A percentile compares a stretch with the other conserved stretches of the same genome.
Conservation (phyloP, 2,888 invertebrate genomes). For the Villa cingulata region DNA sequence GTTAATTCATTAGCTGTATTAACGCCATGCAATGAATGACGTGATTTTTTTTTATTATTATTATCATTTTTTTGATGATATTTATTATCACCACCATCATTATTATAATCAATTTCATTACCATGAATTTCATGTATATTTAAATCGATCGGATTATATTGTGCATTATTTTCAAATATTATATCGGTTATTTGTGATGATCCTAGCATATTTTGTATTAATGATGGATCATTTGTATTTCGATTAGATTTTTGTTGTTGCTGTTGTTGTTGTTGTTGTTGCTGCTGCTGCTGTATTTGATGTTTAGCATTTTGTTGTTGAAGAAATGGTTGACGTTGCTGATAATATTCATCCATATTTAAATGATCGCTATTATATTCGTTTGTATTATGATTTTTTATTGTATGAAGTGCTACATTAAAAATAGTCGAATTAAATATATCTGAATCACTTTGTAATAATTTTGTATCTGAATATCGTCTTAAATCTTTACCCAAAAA, state of each 20-base stretch:
- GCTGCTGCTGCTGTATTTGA: background rate
- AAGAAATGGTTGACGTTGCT: background rate
- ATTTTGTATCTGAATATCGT: conserved; percentile 36
- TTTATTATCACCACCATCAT: conserved; percentile 22
- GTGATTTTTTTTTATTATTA: conserved; percentile 5
- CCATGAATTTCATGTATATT: conserved; percentile 38
- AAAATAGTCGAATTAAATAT: conserved; percentile 22
- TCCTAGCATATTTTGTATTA: conserved; percentile 5
- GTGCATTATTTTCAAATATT: conserved; percentile 28
- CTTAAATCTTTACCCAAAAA: conserved; percentile 28
- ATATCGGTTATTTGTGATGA: conserved; percentile 22
- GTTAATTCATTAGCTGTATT: too few relatives aligned
- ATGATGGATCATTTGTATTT: background rate
- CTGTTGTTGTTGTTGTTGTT: background rate
- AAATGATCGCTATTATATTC: conserved; percentile 1
- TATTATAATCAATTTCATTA: too few relatives aligned
- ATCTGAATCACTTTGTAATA: conserved; percentile 24
- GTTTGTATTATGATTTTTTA: background rate
- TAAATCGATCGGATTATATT: conserved; percentile 38
- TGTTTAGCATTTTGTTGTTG: background rate
- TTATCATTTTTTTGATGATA: conserved; percentile 14
- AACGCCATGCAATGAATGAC: conserved; percentile 23
- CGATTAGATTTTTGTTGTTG: background rate
- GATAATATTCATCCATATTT: background rate
- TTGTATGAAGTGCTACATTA: conserved; percentile 4